Evolutionary conservation across 2,888 invertebrate species (phyloP).

Genomic region (Erynnis tages): DNA sequence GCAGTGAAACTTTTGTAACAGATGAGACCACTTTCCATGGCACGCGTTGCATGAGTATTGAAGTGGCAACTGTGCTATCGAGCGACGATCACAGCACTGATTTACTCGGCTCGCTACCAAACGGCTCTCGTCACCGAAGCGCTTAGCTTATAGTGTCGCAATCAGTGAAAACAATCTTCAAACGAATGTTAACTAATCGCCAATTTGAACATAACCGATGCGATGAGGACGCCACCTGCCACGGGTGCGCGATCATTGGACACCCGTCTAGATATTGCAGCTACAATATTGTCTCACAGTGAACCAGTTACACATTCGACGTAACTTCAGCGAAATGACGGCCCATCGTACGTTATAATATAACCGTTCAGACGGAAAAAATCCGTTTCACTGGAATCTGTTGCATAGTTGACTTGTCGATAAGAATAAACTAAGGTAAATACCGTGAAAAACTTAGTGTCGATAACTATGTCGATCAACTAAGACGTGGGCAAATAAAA

Average conservation of each 20-base stretch:
- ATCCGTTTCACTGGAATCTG: too few relatives aligned
- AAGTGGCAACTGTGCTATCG: slow-evolving; percentile 1
- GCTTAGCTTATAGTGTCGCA: slow-evolving; percentile 6
- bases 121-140: slow-evolving; percentile 6
- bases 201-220: neutral
- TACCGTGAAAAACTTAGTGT: too few relatives aligned
- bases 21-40: slow-evolving; percentile 9
- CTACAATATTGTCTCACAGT: neutral
- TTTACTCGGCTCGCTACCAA: too few relatives aligned
- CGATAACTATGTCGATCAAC: neutral
- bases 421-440: too few relatives aligned
- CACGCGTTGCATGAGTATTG: slow-evolving; percentile 7
- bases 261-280: neutral
- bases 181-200: neutral
- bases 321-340: too few relatives aligned
- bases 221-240: neutral
- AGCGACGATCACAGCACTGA: too few relatives aligned
- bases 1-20: slow-evolving; percentile 12
- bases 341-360: too few relatives aligned
- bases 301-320: too few relatives aligned
- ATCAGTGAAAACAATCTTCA: slow-evolving; percentile 1
- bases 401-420: too few relatives aligned
- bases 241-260: neutral
- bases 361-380: too few relatives aligned
- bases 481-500: slow-evolving; percentile 45